Evolutionary conservation across 2,888 invertebrate species (phyloP).

Genomic region (Lutraria lutraria): DNA sequence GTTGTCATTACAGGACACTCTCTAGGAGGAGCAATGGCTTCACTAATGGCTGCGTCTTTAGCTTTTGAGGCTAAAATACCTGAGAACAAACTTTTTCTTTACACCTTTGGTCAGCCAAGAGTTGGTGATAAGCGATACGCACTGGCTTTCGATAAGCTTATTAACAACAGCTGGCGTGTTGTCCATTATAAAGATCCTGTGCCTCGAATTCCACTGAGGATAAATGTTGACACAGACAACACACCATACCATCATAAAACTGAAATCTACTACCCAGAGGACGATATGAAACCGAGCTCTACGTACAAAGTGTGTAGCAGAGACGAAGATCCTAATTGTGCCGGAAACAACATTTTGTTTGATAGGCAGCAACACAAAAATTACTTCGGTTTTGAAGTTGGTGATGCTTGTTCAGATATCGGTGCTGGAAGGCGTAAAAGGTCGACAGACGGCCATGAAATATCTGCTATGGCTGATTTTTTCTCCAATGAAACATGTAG

Average conservation of each 20-base stretch:
- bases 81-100: conserved; percentile 31
- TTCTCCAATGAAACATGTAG: too few species aligned
- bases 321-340: conserved; percentile 49
- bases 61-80: conserved; percentile 34
- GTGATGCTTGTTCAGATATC: neutral
- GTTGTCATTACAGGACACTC: conserved; percentile 60
- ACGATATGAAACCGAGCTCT: conserved; percentile 40
- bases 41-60: conserved; percentile 43
- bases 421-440: neutral
- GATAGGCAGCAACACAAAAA: neutral
- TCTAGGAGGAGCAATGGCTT: conserved; percentile 59
- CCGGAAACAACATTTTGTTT: neutral
- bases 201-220: conserved; percentile 36
- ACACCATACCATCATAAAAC: conserved; percentile 59
- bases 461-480: too few species aligned
- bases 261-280: conserved; percentile 50
- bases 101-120: conserved; percentile 60
- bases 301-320: conserved; percentile 40
- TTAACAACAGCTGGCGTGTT: conserved; percentile 62
- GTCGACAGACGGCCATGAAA: neutral
- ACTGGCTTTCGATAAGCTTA: conserved; percentile 41
- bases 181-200: conserved; percentile 58
- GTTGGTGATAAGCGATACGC: conserved; percentile 62
- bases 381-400: neutral
- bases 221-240: conserved; percentile 24